phyloP scores from a whole-genome alignment of 2,113 vertebrate species.

The Hypocryptadius cinnamomeus region DNA sequence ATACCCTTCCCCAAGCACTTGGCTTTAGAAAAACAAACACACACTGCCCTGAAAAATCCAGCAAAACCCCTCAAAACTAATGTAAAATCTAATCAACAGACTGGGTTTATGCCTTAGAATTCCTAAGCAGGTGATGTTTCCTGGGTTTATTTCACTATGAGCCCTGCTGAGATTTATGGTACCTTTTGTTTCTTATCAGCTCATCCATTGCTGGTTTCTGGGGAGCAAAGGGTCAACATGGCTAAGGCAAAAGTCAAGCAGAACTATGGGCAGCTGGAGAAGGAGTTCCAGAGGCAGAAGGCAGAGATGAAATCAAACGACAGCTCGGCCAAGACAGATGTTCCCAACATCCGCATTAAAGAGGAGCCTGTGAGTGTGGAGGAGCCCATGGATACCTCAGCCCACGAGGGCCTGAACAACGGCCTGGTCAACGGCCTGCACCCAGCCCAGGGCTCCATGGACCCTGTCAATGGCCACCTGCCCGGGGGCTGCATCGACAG shows the following conservation, averaged over 20 bases:
- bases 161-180: not conserved
- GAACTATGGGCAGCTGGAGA: slow-evolving; percentile 76
- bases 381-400: slow-evolving; percentile 83
- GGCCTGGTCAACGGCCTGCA: slow-evolving; percentile 81
- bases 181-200: slow-evolving; percentile 23
- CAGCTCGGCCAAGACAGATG: not conserved
- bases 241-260: slow-evolving; percentile 81
- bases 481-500: slow-evolving; percentile 38
- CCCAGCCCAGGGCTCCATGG: not conserved
- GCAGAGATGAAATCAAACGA: slow-evolving; percentile 10
- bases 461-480: slow-evolving; percentile 72
- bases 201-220: slow-evolving; percentile 74
- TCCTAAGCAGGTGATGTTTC: not conserved
- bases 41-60: not conserved
- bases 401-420: slow-evolving; percentile 57
- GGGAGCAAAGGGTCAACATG: slow-evolving; percentile 81
- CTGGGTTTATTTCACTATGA: not conserved
- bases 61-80: accelerated
- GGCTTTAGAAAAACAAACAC: not conserved
- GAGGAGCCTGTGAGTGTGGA: slow-evolving; percentile 74
- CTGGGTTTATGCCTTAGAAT: not conserved
- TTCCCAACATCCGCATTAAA: slow-evolving; percentile 70
- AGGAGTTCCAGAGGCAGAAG: slow-evolving; percentile 74
- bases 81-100: not conserved
- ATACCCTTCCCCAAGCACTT: not conserved